Evolutionary conservation across 2,113 vertebrate species (phyloP), one percentile per base, ranked within the genome.

Genomic region (Mesoclemmys tuberculata): DNA sequence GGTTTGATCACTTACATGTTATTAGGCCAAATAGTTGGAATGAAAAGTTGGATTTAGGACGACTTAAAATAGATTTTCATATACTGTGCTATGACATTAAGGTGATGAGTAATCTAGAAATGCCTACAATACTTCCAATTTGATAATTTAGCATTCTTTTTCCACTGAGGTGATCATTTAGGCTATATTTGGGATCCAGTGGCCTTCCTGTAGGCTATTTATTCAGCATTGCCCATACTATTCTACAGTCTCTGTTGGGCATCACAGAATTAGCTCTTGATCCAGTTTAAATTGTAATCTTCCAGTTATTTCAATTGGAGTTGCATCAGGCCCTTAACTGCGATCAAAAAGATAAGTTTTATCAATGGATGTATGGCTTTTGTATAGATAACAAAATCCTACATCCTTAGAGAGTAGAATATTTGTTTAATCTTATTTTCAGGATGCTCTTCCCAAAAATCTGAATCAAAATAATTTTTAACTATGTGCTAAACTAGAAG

Each of bases 351-450:
- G 93, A 80, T 52, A 31, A 18, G 46, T 84, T 31, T 31, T 94
- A 12, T 77, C 86, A 52, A 31, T 58, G 24, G 41, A 16, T 84
- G 44, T 41, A 21, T 24, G 38, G 77, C 2, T 29, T 89, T 44
- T 87, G 10, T 41, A n/a, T n/a, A n/a, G n/a, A n/a, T n/a, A n/a
- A n/a, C n/a, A n/a, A n/a, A n/a, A n/a, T n/a, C n/a, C n/a, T n/a
- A 22, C 38, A 79, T 81, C 14, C 51, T 64, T 74, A 82, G 27
- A 68, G 38, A 80, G 6, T 0, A 19, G 61, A 84, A 0, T 80
- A 56, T 85, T 93, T 93, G 80, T 77, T 92, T 52, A 82, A 22
- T 86, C 19, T 78, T 85, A 24, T 18, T 93, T 94, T 90, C 46
- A 84, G 5, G 31, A 6, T 35, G 91, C 92, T 85, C 41, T 88